Evolutionary conservation across 2,113 vertebrate species (phyloP).

Genomic region (Oncorhynchus tshawytscha): DNA sequence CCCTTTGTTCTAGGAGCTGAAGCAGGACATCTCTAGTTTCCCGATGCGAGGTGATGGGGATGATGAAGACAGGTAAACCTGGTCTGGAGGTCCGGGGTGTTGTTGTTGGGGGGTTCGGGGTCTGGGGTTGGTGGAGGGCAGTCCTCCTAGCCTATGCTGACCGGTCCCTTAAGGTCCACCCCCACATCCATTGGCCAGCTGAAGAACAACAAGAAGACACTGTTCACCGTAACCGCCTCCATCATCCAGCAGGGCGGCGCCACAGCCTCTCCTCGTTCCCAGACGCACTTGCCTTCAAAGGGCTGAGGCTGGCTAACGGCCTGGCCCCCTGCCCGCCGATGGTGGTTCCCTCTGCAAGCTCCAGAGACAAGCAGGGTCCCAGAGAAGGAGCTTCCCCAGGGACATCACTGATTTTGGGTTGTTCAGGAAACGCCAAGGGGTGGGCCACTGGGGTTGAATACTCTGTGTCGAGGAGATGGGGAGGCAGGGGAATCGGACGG

Average conservation of each 20-base stretch:
- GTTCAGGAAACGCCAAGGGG: slow-evolving; percentile 80
- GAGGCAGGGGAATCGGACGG: slow-evolving; percentile 50
- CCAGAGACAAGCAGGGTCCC: slow-evolving; percentile 68
- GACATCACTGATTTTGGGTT: slow-evolving; percentile 80
- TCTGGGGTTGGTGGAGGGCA: slow-evolving; percentile 54
- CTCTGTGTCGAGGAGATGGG: slow-evolving; percentile 81
- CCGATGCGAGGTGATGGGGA: slow-evolving; percentile 95
- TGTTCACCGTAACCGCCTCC: slow-evolving; percentile 84
- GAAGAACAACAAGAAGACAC: slow-evolving; percentile 81
- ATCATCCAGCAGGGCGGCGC: slow-evolving; percentile 83
- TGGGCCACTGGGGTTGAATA: slow-evolving; percentile 58
- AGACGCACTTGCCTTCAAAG: slow-evolving; percentile 65
- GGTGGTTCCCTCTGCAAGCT: slow-evolving; percentile 17
- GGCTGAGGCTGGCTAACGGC: slow-evolving; percentile 78
- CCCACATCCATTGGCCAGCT: slow-evolving; percentile 63
- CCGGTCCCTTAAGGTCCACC: slow-evolving; percentile 70
- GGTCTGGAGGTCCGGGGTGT: slow-evolving; percentile 39
- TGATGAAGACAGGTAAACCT: slow-evolving; percentile 85
- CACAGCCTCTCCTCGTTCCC: slow-evolving; percentile 56
- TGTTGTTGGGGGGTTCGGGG: slow-evolving; percentile 38
- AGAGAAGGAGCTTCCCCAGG: slow-evolving; percentile 77
- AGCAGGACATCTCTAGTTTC: slow-evolving; percentile 98
- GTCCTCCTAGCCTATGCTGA: slow-evolving; percentile 75
- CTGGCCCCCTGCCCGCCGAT: slow-evolving; percentile 67
- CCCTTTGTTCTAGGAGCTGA: slow-evolving; percentile 82